Evolutionary conservation across 2,113 vertebrate genomes (phyloP).

Genomic region (Aspidoscelis tigris): DNA sequence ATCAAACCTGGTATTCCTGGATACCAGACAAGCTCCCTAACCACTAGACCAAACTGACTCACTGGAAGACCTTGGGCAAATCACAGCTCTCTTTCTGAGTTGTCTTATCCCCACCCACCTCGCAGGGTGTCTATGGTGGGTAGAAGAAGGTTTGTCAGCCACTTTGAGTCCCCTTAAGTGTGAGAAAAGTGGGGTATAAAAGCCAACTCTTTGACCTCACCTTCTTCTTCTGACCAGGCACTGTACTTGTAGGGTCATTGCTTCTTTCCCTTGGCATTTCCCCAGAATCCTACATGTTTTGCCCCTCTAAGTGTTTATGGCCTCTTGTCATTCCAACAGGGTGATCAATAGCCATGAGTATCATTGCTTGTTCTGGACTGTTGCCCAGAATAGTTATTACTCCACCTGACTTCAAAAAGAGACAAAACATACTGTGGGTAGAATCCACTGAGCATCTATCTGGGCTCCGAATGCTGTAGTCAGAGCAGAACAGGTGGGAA

Average conservation of each 20-base stretch:
- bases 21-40: too few relatives aligned
- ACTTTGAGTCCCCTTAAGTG: too few relatives aligned
- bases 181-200: too few relatives aligned
- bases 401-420: slow-evolving; percentile 1
- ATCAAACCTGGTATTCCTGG: too few relatives aligned
- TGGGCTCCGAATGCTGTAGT: background rate
- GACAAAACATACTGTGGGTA: background rate
- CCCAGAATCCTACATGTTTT: background rate
- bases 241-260: slow-evolving; percentile 31
- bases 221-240: slow-evolving; percentile 5
- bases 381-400: background rate
- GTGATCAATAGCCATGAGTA: background rate
- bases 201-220: too few relatives aligned
- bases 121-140: too few relatives aligned
- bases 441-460: background rate
- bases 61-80: too few relatives aligned
- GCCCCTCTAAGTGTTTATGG: background rate
- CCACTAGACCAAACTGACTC: too few relatives aligned
- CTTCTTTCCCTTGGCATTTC: slow-evolving; percentile 26
- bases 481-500: background rate
- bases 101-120: too few relatives aligned
- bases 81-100: too few relatives aligned
- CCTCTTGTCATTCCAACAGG: slow-evolving; percentile 5
- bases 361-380: background rate
- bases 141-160: too few relatives aligned